Conservation (phyloP, 2,888 invertebrate genomes). For the Aphodius granarius region DNA sequence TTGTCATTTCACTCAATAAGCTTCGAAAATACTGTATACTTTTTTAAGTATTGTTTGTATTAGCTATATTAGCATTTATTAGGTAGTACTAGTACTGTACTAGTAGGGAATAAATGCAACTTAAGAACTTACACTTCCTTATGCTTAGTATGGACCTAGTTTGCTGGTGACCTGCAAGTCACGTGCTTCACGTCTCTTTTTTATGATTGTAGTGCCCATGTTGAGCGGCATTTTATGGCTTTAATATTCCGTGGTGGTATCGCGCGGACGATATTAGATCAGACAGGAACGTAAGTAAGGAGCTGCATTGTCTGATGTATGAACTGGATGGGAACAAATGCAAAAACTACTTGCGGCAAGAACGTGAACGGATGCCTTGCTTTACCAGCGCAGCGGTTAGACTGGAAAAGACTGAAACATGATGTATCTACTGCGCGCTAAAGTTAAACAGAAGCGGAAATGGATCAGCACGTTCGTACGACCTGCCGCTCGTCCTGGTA, state of each 20-base stretch:
- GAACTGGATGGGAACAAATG: conserved; percentile 8
- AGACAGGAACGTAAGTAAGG: not conserved
- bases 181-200: not conserved
- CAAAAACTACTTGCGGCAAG: conserved; percentile 3
- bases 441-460: conserved; percentile 24
- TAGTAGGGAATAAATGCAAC: too few species aligned
- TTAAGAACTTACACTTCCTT: not conserved
- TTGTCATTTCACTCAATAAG: too few species aligned
- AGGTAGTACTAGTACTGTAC: too few species aligned
- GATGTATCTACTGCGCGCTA: conserved; percentile 15
- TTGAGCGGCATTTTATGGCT: not conserved
- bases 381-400: not conserved
- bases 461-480: conserved; percentile 29
- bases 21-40: too few species aligned
- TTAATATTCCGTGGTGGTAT: not conserved
- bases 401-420: conserved; percentile 5
- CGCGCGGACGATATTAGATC: not conserved
- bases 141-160: not conserved
- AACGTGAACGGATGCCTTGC: not conserved
- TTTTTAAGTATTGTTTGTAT: too few species aligned
- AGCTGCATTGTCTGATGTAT: conserved; percentile 3
- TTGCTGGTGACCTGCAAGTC: not conserved
- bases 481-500: not conserved
- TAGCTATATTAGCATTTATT: too few species aligned
- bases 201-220: not conserved